Conservation (phyloP, 2,113 vertebrate species). For the Dasypus novemcinctus region DNA sequence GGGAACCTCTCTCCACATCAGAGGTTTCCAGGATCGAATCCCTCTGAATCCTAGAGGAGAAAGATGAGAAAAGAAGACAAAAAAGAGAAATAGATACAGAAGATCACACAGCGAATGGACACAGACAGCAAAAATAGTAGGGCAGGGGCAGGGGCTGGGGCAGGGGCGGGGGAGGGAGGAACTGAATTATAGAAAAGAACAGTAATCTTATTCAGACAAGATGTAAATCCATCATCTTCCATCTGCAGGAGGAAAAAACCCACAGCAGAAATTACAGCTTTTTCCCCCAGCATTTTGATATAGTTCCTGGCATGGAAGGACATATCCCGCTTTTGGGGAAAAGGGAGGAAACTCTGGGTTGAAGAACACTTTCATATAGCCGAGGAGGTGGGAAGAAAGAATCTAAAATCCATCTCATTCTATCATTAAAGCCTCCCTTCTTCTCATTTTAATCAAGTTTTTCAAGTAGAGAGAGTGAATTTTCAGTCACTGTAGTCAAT, state of each 20-base stretch:
- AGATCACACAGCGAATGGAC: too few relatives aligned
- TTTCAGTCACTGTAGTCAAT: slow-evolving; percentile 53
- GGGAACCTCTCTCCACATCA: too few relatives aligned
- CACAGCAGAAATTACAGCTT: not conserved
- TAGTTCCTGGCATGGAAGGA: not conserved
- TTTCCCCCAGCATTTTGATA: not conserved
- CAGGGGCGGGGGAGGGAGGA: too few relatives aligned
- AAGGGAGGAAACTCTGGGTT: not conserved
- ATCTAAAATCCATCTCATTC: not conserved
- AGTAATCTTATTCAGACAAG: slow-evolving; percentile 16
- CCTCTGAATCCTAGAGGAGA: too few relatives aligned
- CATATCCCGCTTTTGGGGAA: not conserved
- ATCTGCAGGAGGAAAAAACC: not conserved
- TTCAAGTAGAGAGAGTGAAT: slow-evolving; percentile 36
- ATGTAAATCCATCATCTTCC: slow-evolving; percentile 10
- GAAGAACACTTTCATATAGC: slow-evolving; percentile 21
- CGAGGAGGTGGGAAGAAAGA: not conserved
- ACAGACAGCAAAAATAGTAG: too few relatives aligned
- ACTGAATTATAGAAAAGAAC: slow-evolving; percentile 45
- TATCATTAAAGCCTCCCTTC: not conserved
- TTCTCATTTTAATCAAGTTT: slow-evolving; percentile 17
- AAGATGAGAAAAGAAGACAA: too few relatives aligned
- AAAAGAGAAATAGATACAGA: too few relatives aligned
- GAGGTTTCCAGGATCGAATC: too few relatives aligned
- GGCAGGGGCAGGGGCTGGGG: too few relatives aligned